phyloP scores from a whole-genome alignment of 2,113 vertebrate species.

The Ageneiosus marmoratus region DNA sequence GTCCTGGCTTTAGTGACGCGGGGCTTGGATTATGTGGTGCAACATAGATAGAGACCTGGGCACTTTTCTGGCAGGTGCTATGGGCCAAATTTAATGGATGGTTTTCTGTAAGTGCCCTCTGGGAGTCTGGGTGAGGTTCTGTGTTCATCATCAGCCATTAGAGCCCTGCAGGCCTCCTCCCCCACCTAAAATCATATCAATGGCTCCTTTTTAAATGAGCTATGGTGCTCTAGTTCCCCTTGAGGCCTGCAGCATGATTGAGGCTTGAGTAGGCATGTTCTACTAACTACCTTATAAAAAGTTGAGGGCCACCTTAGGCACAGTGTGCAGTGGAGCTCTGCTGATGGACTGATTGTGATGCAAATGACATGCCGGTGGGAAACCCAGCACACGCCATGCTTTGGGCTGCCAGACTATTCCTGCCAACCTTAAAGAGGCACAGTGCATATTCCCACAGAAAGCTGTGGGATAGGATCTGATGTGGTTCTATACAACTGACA shows the following conservation, averaged over 20 bases:
- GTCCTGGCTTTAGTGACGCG: slow-evolving; percentile 41
- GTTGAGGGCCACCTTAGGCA: slow-evolving; percentile 2
- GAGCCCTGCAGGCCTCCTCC: slow-evolving; percentile 46
- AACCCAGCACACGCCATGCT: not conserved
- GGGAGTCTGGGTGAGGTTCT: slow-evolving; percentile 53
- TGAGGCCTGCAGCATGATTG: slow-evolving; percentile 23
- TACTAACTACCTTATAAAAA: slow-evolving; percentile 17
- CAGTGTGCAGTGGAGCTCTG: not conserved
- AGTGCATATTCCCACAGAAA: not conserved
- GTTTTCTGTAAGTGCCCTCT: slow-evolving; percentile 49
- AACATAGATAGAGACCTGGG: slow-evolving; percentile 57
- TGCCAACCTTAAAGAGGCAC: not conserved
- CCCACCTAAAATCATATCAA: slow-evolving; percentile 54
- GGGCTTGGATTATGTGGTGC: slow-evolving; percentile 33
- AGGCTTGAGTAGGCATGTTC: slow-evolving; percentile 38
- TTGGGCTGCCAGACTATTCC: not conserved
- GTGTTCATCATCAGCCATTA: slow-evolving; percentile 54
- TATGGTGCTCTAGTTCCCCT: slow-evolving; percentile 27
- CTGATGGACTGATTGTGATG: not conserved
- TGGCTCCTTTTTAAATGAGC: slow-evolving; percentile 42
- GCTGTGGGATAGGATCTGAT: not conserved
- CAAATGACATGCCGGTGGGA: not conserved
- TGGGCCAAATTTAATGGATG: slow-evolving; percentile 66
- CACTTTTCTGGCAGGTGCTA: slow-evolving; percentile 61
- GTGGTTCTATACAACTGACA: not conserved